Percentiles rank a stretch among this genome's conserved stretches.
Evolutionary conservation across 2,888 invertebrate species (phyloP).

Genomic region (Caenorhabditis afra): DNA sequence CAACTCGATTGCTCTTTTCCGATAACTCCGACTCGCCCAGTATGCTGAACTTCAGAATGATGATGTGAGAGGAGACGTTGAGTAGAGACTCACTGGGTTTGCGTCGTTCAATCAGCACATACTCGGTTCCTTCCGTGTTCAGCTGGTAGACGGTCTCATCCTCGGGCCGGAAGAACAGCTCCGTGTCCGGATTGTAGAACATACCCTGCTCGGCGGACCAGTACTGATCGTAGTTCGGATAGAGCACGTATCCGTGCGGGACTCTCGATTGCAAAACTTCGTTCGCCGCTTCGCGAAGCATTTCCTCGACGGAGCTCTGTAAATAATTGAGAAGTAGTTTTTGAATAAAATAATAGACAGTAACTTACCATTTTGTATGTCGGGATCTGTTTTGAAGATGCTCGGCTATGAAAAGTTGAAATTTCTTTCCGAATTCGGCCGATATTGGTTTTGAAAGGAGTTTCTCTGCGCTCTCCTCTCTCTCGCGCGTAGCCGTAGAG

Average conservation of each 20-base stretch:
- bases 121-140: constrained; percentile 62
- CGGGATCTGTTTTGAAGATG: no score
- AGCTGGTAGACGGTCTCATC: constrained; percentile 72
- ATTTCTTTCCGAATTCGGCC: no score
- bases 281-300: constrained; percentile 73
- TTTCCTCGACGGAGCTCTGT: constrained; percentile 71
- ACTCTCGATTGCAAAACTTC: constrained; percentile 65
- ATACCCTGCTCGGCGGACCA: constrained; percentile 72
- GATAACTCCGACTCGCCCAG: constrained; percentile 61
- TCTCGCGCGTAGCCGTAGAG: no score
- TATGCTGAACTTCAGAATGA: constrained; percentile 53
- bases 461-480: no score
- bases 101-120: constrained; percentile 52
- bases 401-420: no score
- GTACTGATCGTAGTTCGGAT: constrained; percentile 73
- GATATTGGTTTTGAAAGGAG: no score
- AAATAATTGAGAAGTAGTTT: constrained; percentile 6
- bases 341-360: neutral
- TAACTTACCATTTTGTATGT: constrained; percentile 1
- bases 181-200: constrained; percentile 75
- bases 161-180: constrained; percentile 69
- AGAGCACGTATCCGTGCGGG: constrained; percentile 70
- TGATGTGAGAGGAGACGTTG: neutral
- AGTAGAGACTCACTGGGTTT: constrained; percentile 46
- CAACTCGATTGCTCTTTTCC: constrained; percentile 47